Evolutionary conservation across 2,888 invertebrate genomes (phyloP), one percentile per base, ranked within the genome.

Genomic region (Amitus sp.): DNA sequence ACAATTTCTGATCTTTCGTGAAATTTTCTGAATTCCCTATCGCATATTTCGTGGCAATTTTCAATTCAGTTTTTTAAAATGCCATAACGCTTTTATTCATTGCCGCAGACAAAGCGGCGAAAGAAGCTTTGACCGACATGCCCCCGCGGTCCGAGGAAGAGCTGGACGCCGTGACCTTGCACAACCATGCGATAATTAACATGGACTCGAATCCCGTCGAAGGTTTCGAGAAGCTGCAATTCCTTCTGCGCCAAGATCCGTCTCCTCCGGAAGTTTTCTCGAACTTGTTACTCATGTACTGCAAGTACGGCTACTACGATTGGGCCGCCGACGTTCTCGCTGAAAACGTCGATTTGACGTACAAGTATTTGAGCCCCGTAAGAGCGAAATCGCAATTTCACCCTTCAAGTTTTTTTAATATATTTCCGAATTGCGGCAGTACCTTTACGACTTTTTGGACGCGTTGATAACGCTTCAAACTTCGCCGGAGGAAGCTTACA

Each of bases 231-330:
- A 95, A 95, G 77, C 82, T 96, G 47, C 94, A 95, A 77, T 99
- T 98, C 82, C 86, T 99, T 15, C 85, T 99, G 19, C 95, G 96
- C 76, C 95, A 98, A 77, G 95, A 96, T 76, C 94, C 96, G 1
- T 98, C 98, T 79, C 99, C 99, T 2, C 94, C 95, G 10, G 98
- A 99, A 85, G 98, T 98, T 0, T 98, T 99, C 81, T 93, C 96
- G 1, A 99, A 99, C 83, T 86, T 99, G 15, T 84, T 99, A 39
- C 85, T 99, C 2, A 85, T 98, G 1, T 99, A 98, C 79, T 96
- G 98, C 79, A 97, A 96, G 81, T 96, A 97, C 82, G 98, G 98
- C 83, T 96, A 97, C 79, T 98, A 93, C 78, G 98, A 99, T 81
- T 85, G 98, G 60, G 98, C 98, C 7, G 99, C 99, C 0, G 99